These are phyloP conservation scores for Euproctis similis DNA, from an alignment of 2,888 invertebrate genomes.

Conservation along the genomic window DNA sequence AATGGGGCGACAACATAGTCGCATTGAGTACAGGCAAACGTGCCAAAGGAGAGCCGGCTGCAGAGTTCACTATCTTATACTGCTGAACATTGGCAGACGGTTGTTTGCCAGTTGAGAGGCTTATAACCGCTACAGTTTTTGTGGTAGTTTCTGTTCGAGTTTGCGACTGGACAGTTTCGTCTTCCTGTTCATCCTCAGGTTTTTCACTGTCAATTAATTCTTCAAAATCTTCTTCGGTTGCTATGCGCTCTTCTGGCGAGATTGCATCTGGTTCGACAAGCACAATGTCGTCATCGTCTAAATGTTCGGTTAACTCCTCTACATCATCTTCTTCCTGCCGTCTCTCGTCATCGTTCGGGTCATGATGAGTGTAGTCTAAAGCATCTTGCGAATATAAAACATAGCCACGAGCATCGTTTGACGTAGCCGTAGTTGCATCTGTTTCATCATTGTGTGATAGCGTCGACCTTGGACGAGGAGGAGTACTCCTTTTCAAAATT, in stretches of 20 bases:
- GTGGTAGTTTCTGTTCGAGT: constrained; percentile 71
- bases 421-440: constrained; percentile 37
- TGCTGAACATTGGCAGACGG: constrained; percentile 55
- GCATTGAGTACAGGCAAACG: constrained; percentile 57
- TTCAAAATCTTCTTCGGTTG: constrained; percentile 80
- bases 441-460: constrained; percentile 29
- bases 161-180: constrained; percentile 49
- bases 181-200: constrained; percentile 67
- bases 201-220: constrained; percentile 79
- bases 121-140: constrained; percentile 72
- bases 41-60: constrained; percentile 36
- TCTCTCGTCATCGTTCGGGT: constrained; percentile 60
- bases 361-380: constrained; percentile 61
- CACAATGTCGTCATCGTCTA: constrained; percentile 78
- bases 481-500: constrained; percentile 76
- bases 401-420: constrained; percentile 77
- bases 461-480: constrained; percentile 66
- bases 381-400: constrained; percentile 76
- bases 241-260: constrained; percentile 78
- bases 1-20: constrained; percentile 42
- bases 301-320: constrained; percentile 47
- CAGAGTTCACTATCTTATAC: constrained; percentile 58
- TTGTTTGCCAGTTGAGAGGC: constrained; percentile 62
- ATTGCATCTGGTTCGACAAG: constrained; percentile 77
- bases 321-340: constrained; percentile 52